Percentiles rank a stretch among this genome's conserved stretches.
Evolutionary conservation across 2,113 vertebrate genomes (phyloP).

Genomic region (Prunella fulvescens): DNA sequence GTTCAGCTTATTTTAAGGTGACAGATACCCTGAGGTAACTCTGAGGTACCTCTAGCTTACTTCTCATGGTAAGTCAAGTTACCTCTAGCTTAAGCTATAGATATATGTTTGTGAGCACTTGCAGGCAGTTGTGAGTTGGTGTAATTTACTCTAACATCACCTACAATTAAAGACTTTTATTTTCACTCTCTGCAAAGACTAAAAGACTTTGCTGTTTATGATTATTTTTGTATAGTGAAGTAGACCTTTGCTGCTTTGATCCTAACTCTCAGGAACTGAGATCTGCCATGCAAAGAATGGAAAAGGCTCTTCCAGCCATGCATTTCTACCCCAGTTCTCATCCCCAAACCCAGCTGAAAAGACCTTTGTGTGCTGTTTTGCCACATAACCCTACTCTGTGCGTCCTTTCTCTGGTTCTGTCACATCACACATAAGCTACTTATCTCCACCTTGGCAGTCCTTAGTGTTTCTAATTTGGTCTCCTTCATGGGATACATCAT

Average conservation of each 20-base stretch:
- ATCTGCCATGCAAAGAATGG: not conserved
- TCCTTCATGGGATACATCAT: not conserved
- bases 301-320: not conserved
- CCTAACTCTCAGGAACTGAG: not conserved
- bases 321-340: not conserved
- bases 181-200: not conserved
- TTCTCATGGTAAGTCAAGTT: not conserved
- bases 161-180: not conserved
- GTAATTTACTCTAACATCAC: not conserved
- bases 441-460: not conserved
- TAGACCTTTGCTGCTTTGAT: not conserved
- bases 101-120: not conserved
- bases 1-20: conserved; percentile 10
- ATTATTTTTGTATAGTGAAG: not conserved
- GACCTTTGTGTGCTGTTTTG: not conserved
- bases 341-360: not conserved
- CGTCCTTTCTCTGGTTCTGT: not conserved
- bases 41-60: not conserved
- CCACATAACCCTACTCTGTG: not conserved
- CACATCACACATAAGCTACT: not conserved
- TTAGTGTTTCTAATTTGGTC: not conserved
- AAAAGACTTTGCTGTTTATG: not conserved
- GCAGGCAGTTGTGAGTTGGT: not conserved
- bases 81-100: not conserved
- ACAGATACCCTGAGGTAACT: not conserved